Conservation (phyloP, 2,797 vertebrate species). For the Natrix natrix region DNA sequence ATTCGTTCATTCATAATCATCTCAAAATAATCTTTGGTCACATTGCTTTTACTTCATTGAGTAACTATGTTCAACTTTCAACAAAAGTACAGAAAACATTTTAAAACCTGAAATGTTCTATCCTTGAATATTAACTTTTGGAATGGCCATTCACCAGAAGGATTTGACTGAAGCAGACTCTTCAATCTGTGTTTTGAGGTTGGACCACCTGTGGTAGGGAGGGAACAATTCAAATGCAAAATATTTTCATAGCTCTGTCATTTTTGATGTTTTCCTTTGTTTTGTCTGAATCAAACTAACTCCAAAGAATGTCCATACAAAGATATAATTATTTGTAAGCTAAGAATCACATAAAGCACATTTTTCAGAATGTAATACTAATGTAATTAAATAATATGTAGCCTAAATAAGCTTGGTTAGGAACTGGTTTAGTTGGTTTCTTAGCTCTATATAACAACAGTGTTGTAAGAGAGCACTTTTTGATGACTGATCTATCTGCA, state of each 20-base stretch:
- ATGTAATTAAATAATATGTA: not conserved
- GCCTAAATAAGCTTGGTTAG: not conserved
- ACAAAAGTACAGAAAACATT: not conserved
- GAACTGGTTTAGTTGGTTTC: not conserved
- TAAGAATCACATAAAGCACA: not conserved
- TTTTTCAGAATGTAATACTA: not conserved
- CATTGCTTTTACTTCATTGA: not conserved
- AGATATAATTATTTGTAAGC: not conserved
- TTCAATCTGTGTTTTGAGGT: not conserved
- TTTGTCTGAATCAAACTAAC: not conserved
- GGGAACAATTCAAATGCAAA: not conserved
- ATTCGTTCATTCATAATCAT: not conserved
- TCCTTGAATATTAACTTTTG: not conserved
- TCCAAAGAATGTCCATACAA: not conserved
- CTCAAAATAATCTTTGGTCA: conserved; percentile 45
- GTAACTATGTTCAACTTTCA: not conserved
- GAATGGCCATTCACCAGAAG: not conserved
- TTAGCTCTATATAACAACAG: not conserved
- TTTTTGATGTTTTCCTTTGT: not conserved
- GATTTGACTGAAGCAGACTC: not conserved
- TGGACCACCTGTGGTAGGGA: not conserved
- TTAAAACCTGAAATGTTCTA: not conserved
- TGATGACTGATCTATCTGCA: not conserved
- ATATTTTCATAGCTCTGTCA: not conserved
- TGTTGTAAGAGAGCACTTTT: not conserved